Conservation (phyloP, 2,797 vertebrate genomes). For the Dendrocincla tyrannina region DNA sequence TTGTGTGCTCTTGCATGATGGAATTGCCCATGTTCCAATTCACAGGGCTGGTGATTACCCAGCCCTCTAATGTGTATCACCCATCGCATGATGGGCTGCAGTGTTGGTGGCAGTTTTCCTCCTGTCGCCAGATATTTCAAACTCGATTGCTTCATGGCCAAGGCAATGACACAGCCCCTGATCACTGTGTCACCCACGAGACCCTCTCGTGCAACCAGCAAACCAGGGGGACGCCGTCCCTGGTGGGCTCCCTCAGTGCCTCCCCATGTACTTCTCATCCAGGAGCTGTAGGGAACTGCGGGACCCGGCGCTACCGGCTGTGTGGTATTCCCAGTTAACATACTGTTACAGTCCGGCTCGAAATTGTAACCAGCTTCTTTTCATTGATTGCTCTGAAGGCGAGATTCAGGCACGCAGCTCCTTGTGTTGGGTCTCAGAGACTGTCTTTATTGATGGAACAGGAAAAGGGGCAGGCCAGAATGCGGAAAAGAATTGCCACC, state of each 20-base stretch:
- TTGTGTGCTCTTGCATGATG: not conserved
- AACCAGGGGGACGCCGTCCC: not conserved
- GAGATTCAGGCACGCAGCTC: too few species aligned
- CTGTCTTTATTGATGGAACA: too few species aligned
- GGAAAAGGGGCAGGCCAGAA: too few species aligned
- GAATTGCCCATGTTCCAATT: not conserved
- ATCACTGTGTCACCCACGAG: rapidly evolving
- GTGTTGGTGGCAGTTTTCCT: not conserved
- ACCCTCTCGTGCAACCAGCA: not conserved
- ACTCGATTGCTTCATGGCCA: not conserved
- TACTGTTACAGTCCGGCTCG: too few species aligned
- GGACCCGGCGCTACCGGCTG: too few species aligned
- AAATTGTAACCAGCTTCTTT: too few species aligned
- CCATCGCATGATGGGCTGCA: rapidly evolving
- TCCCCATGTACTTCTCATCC: not conserved
- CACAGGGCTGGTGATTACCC: not conserved
- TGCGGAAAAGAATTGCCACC: too few species aligned
- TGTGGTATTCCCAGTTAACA: not conserved
- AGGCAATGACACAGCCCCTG: not conserved
- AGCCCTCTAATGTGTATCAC: not conserved
- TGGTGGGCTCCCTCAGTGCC: rapidly evolving
- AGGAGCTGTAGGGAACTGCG: rapidly evolving
- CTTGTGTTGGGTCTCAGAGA: too few species aligned
- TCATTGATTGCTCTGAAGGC: too few species aligned
- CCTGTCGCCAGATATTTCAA: not conserved